A percentile compares a stretch with the other conserved stretches of the same genome.
Conservation (phyloP, 1,140 invertebrate species). For the Uloborus diversus region DNA sequence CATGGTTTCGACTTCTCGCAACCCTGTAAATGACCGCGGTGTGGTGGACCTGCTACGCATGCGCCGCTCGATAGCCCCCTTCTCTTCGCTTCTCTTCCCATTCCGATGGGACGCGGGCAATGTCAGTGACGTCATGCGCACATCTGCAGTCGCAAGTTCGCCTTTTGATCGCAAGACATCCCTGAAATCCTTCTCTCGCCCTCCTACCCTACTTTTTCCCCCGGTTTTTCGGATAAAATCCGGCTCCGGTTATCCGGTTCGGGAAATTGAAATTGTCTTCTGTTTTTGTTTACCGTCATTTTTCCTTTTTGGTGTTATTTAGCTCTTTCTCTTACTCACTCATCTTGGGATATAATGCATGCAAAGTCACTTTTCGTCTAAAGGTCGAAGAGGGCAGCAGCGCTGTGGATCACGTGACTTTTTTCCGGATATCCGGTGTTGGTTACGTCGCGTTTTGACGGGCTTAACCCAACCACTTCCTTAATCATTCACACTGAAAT, state of each 20-base stretch:
- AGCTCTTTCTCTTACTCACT: background rate
- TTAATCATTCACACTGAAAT: too few species aligned
- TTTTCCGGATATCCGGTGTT: conserved; percentile 34
- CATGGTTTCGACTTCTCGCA: conserved; percentile 39
- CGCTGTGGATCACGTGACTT: conserved; percentile 21
- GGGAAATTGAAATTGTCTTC: background rate
- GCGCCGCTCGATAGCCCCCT: conserved; percentile 54
- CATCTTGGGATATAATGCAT: background rate
- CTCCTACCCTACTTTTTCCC: background rate
- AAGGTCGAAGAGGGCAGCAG: conserved; percentile 47
- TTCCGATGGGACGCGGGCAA: conserved; percentile 19
- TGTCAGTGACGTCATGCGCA: conserved; percentile 49
- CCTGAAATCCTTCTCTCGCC: background rate
- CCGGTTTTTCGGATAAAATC: conserved; percentile 22
- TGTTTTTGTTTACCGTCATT: background rate
- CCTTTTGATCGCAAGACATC: conserved; percentile 32
- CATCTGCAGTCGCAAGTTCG: conserved; percentile 49
- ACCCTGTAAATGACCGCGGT: conserved; percentile 56
- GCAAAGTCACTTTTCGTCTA: background rate
- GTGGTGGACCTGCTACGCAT: conserved; percentile 30
- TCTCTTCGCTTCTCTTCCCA: background rate
- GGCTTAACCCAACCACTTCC: too few species aligned
- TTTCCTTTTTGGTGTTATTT: background rate
- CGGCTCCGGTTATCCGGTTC: conserved; percentile 1
- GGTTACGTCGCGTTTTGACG: conserved; percentile 22